These are phyloP conservation scores for Petrocephalus zakoni DNA, from an alignment of 2,113 vertebrate genomes.

Conservation along the genomic window DNA sequence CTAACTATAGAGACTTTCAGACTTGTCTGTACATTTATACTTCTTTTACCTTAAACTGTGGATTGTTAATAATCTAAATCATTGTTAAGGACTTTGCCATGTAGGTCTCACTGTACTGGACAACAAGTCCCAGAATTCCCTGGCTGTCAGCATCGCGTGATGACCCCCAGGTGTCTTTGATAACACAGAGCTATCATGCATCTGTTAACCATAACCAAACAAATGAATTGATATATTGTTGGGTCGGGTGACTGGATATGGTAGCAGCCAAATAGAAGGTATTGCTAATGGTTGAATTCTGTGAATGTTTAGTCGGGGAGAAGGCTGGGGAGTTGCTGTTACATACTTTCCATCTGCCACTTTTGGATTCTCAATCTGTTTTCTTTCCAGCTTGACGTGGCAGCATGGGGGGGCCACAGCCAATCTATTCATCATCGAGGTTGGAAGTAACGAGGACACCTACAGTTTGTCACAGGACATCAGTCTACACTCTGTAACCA, in stretches of 20 bases:
- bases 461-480: conserved; percentile 69
- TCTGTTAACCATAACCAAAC: neutral
- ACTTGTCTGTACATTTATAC: neutral
- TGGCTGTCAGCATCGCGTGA: neutral
- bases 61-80: neutral
- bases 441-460: conserved; percentile 67
- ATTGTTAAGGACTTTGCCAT: neutral
- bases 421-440: conserved; percentile 59
- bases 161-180: neutral
- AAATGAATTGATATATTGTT: neutral
- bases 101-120: neutral
- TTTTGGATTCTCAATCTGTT: conserved; percentile 62
- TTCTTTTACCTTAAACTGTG: neutral
- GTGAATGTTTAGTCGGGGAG: conserved; percentile 51
- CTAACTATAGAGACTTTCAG: neutral
- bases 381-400: conserved; percentile 62
- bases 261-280: conserved; percentile 49
- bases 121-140: neutral
- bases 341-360: conserved; percentile 56
- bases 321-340: neutral
- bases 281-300: conserved; percentile 54
- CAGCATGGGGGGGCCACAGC: conserved; percentile 56
- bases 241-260: conserved; percentile 37
- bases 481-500: conserved; percentile 67
- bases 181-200: neutral